Evolutionary conservation across 2,797 vertebrate species (phyloP), one percentile per base, ranked within the genome.

Genomic region (Myotis vivesi): DNA sequence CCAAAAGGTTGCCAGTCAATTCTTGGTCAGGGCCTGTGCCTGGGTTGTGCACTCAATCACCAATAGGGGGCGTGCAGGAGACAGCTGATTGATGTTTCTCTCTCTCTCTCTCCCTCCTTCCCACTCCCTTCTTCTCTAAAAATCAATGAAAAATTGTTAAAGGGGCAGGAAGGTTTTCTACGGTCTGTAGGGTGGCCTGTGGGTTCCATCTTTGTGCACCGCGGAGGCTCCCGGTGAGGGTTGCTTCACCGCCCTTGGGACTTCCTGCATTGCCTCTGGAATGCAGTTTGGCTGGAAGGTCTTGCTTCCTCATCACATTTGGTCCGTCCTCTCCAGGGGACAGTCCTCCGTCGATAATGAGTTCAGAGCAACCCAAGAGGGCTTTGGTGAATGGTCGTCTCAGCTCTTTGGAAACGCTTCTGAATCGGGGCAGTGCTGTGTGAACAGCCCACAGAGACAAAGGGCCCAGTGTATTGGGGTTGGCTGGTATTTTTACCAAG

Each of bases 331-430:
- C 46, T 81, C 76, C 16, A 2, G 28, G 62, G 46, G 68, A 64
- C 55, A 1, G 38, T 57, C 66, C 59, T 81, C 46, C 19, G 2
- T n/a, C 19, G 77, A 44, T 79, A 13, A 57, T 76, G 85, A 46
- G 36, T 80, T 55, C 73, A 38, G 81, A 81, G 72, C 57, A 62
- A 53, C 72, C 89, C 41, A 30, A 76, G 91, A 89, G 69, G 80
- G 53, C 95, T 75, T 66, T 55, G 73, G 84, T 95, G 94, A 96
- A 86, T 95, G 96, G 96, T 53, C 84, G 44, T 79, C 87, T 93
- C 93, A 94, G 94, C 82, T 85, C 94, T 94, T 71, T 87, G 93
- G 95, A 73, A 91, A 92, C 71, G 23, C 91, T 97, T 97, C 49
- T 95, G 95, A 96, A 96, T 92, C 7, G 80, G 81, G 79, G 71